These are phyloP conservation scores for Nezara viridula DNA, from an alignment of 2,888 invertebrate species.

Conservation along the genomic window DNA sequence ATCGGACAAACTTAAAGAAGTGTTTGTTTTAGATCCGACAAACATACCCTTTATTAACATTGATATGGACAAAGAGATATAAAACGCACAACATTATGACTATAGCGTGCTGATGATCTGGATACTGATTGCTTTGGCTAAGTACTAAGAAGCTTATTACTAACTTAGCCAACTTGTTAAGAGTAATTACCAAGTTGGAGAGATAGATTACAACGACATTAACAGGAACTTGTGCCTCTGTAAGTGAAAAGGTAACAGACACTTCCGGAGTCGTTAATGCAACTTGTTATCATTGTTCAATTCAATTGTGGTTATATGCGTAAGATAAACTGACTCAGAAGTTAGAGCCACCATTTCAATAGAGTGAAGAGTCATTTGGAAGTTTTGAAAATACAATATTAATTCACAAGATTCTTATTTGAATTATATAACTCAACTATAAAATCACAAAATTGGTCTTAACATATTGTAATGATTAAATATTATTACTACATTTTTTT, in stretches of 20 bases:
- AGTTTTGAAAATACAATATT: too few species aligned
- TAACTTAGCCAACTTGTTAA: not conserved
- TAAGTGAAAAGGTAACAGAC: not conserved
- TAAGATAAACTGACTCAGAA: not conserved
- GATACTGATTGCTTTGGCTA: not conserved
- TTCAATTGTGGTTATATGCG: not conserved
- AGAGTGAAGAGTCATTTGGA: too few species aligned
- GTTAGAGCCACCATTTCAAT: not conserved
- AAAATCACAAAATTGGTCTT: too few species aligned
- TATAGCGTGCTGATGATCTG: not conserved
- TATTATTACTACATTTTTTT: too few species aligned
- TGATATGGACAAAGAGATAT: not conserved
- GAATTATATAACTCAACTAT: too few species aligned
- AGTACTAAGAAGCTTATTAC: not conserved
- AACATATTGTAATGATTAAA: too few species aligned
- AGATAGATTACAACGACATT: conserved; percentile 12
- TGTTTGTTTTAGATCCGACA: too few species aligned
- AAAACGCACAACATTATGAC: not conserved
- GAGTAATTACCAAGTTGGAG: conserved; percentile 1
- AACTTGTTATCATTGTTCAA: not conserved
- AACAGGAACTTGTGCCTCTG: not conserved
- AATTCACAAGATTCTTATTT: too few species aligned
- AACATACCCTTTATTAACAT: not conserved
- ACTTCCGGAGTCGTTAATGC: not conserved
- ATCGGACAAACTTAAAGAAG: too few species aligned